Percentiles rank a stretch among this genome's conserved stretches.
phyloP scores from a whole-genome alignment of 2,113 vertebrate species.

The Urocitellus parryii region DNA sequence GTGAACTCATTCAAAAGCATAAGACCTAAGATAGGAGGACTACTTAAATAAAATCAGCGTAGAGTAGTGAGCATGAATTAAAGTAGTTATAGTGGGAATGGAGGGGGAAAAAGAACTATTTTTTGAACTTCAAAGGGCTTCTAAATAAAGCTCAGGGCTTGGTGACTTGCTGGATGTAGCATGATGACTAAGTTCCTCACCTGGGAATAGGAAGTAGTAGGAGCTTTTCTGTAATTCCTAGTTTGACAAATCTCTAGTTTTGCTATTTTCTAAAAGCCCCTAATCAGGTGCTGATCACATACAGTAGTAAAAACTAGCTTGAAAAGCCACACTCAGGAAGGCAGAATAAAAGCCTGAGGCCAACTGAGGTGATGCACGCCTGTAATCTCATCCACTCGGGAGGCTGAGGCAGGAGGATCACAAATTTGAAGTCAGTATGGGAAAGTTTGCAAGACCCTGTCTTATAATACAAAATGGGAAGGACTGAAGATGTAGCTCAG shows the following conservation, averaged over 20 bases:
- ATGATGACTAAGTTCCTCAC: not conserved
- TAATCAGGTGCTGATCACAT: not conserved
- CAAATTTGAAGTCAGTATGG: too few relatives aligned
- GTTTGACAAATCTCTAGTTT: not conserved
- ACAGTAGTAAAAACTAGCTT: not conserved
- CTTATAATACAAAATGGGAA: too few relatives aligned
- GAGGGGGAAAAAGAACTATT: not conserved
- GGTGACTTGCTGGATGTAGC: not conserved
- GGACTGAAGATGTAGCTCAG: too few relatives aligned
- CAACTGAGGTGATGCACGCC: too few relatives aligned
- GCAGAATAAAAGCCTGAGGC: not conserved
- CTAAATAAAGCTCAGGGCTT: not conserved
- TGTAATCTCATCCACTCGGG: too few relatives aligned
- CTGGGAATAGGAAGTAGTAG: not conserved
- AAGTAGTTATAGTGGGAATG: not conserved
- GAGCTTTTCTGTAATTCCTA: not conserved
- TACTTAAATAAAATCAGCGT: not conserved
- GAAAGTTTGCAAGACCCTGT: too few relatives aligned
- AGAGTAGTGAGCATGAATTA: accelerated
- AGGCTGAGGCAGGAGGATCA: too few relatives aligned
- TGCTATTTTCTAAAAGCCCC: not conserved
- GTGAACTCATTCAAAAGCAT: not conserved
- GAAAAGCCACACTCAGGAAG: not conserved
- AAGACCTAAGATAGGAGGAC: not conserved
- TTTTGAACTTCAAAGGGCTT: not conserved